These are phyloP conservation scores for Micromys minutus DNA, from an alignment of 2,113 vertebrate species.

Conservation along the genomic window DNA sequence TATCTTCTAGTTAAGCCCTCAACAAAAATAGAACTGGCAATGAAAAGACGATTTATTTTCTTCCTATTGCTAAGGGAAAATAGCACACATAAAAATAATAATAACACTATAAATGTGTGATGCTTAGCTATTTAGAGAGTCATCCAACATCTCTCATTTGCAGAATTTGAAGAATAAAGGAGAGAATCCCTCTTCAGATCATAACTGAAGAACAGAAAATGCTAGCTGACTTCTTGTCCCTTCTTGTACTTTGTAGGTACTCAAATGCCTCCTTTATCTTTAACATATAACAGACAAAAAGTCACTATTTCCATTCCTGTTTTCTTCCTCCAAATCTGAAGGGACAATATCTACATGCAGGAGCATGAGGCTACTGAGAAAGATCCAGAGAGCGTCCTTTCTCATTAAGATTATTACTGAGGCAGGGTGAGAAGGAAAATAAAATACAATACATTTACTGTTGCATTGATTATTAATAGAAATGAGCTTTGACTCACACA, in stretches of 20 bases:
- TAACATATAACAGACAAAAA: conserved; percentile 53
- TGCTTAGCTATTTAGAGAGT: conserved; percentile 67
- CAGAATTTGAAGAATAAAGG: conserved; percentile 73
- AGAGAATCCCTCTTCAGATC: conserved; percentile 57
- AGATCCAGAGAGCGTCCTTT: conserved; percentile 72
- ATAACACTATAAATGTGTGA: conserved; percentile 71
- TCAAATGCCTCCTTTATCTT: conserved; percentile 54
- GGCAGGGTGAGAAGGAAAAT: conserved; percentile 79
- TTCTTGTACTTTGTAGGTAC: conserved; percentile 36
- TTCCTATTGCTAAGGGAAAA: conserved; percentile 73
- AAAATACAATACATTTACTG: conserved; percentile 73
- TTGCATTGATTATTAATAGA: conserved; percentile 80
- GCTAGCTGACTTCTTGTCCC: conserved; percentile 70
- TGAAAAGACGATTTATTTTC: conserved; percentile 77
- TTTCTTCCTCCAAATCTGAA: conserved; percentile 47
- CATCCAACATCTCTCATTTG: conserved; percentile 53
- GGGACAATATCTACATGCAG: conserved; percentile 48
- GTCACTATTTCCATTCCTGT: conserved; percentile 57
- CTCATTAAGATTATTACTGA: conserved; percentile 67
- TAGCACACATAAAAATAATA: conserved; percentile 77
- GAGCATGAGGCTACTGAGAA: conserved; percentile 67
- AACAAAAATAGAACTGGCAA: conserved; percentile 72
- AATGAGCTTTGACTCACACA: conserved; percentile 80
- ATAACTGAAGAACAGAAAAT: conserved; percentile 76
- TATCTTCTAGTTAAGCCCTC: conserved; percentile 73